These are phyloP conservation scores for Monarcha castaneiventris DNA, from an alignment of 2,113 vertebrate species.

Conservation along the genomic window DNA sequence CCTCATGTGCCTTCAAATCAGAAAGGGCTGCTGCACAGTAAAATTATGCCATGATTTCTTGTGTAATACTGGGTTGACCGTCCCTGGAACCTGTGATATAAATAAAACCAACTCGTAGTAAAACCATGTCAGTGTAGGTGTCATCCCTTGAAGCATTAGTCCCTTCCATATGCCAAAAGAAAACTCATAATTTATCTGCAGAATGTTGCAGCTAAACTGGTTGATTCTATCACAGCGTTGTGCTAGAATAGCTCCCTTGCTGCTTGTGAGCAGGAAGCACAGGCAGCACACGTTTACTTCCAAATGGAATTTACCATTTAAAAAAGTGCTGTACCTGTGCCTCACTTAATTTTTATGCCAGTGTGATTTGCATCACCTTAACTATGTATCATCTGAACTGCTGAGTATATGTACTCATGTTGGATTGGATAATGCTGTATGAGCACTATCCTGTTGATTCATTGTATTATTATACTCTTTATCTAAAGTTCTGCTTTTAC, in stretches of 20 bases:
- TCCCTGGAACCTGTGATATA: background rate
- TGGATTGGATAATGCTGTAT: background rate
- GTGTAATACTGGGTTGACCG: background rate
- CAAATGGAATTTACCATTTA: background rate
- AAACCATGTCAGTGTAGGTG: background rate
- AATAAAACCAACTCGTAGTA: background rate
- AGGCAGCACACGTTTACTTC: background rate
- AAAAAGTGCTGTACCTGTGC: background rate
- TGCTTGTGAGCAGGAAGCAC: background rate
- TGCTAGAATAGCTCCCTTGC: background rate
- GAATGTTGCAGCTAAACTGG: background rate
- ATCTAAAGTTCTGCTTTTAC: background rate
- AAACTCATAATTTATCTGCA: background rate
- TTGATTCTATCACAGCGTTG: accelerated
- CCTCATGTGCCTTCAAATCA: background rate
- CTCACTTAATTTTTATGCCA: background rate
- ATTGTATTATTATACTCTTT: background rate
- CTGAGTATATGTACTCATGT: background rate
- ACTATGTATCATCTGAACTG: background rate
- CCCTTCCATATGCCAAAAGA: background rate
- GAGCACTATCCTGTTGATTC: background rate
- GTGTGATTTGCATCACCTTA: background rate
- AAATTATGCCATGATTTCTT: background rate
- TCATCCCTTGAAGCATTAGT: background rate
- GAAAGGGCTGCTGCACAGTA: background rate